phyloP scores from a whole-genome alignment of 2,113 vertebrate genomes.

The Lepidothrix coronata region DNA sequence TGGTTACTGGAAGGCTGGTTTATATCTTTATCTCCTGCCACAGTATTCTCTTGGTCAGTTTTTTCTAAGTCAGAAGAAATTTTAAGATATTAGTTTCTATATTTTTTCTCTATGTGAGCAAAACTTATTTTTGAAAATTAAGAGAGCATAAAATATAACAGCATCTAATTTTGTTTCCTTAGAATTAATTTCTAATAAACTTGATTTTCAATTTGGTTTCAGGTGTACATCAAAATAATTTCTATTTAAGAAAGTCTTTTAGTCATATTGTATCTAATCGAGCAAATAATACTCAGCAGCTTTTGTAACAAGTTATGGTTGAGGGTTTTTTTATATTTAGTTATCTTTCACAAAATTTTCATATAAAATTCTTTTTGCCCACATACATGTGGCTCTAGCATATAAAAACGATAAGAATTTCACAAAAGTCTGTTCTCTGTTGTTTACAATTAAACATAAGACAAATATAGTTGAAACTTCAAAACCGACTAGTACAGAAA shows the following conservation, averaged over 20 bases:
- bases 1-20: constrained; percentile 61
- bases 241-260: neutral
- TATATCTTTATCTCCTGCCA: constrained; percentile 61
- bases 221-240: neutral
- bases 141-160: neutral
- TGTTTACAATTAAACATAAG: neutral
- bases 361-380: neutral
- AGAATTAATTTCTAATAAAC: neutral
- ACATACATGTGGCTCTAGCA: neutral
- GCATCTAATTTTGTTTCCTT: neutral
- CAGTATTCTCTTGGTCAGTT: constrained; percentile 67
- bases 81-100: neutral
- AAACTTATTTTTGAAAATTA: neutral
- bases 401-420: neutral
- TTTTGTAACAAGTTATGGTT: neutral
- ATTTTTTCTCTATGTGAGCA: neutral
- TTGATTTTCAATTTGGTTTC: neutral
- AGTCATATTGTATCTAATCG: neutral
- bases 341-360: neutral
- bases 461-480: neutral
- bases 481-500: neutral
- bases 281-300: neutral
- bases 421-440: neutral
- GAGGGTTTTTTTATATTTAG: neutral
- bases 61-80: constrained; percentile 78